Conservation (phyloP, 2,797 vertebrate species). For the Diplodus sargus region DNA sequence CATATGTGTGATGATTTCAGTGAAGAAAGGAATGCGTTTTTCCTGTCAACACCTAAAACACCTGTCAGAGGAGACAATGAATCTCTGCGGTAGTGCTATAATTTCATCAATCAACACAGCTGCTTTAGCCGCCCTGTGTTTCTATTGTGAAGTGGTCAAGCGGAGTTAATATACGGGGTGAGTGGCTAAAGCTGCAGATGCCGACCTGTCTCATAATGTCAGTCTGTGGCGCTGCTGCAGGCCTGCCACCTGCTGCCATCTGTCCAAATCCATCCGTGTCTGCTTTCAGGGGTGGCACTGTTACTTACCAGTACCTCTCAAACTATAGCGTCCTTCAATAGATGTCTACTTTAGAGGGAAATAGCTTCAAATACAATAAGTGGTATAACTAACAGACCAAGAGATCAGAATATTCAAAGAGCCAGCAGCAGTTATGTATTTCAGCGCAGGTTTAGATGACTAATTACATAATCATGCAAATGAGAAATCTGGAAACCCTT, state of each 20-base stretch:
- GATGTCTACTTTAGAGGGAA: not conserved
- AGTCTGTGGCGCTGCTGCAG: conserved; percentile 42
- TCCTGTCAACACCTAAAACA: conserved; percentile 3
- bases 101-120: not conserved
- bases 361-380: not conserved
- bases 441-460: not conserved
- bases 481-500: not conserved
- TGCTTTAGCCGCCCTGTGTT: not conserved
- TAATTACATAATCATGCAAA: not conserved
- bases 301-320: conserved; percentile 4
- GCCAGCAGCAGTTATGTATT: not conserved
- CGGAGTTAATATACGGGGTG: conserved; percentile 22
- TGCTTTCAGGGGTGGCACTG: conserved; percentile 76
- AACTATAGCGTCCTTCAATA: not conserved
- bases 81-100: not conserved
- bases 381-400: not conserved
- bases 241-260: conserved; percentile 84
- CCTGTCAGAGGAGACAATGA: not conserved
- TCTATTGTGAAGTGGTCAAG: conserved; percentile 10
- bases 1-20: not conserved
- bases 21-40: not conserved
- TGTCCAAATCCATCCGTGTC: conserved; percentile 81
- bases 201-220: conserved; percentile 60
- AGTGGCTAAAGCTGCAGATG: conserved; percentile 50
- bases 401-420: not conserved